Percentiles rank a stretch among this genome's conserved stretches.
Conservation (phyloP, 2,797 vertebrate genomes). For the Acropternis orthonyx region DNA sequence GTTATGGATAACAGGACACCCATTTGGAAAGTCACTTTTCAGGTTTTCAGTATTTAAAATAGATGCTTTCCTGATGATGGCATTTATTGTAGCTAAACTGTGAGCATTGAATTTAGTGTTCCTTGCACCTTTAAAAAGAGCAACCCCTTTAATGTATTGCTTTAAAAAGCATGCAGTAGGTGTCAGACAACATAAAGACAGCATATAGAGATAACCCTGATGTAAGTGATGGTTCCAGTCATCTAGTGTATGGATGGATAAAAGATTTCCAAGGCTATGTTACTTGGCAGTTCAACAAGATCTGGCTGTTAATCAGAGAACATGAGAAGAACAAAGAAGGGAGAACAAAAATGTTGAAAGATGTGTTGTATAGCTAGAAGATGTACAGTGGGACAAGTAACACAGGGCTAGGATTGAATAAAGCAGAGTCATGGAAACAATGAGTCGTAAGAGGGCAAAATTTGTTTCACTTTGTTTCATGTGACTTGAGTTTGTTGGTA, state of each 20-base stretch:
- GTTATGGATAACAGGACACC: neutral
- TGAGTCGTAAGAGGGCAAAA: slow-evolving; percentile 3
- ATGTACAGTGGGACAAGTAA: neutral
- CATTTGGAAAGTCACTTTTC: neutral
- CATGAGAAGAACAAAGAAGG: slow-evolving; percentile 40
- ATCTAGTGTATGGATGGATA: slow-evolving; percentile 2
- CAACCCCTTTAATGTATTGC: neutral
- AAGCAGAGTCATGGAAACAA: neutral
- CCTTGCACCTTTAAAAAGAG: neutral
- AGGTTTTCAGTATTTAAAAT: neutral
- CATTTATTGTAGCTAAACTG: neutral
- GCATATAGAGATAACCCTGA: neutral
- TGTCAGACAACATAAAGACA: neutral
- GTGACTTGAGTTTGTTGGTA: slow-evolving; percentile 47
- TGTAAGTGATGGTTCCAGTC: neutral
- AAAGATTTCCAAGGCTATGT: slow-evolving; percentile 40
- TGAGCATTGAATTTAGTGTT: neutral
- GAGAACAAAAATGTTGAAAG: slow-evolving; percentile 13
- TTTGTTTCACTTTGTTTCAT: slow-evolving; percentile 42
- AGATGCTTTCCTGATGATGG: neutral
- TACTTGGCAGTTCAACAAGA: slow-evolving; percentile 40
- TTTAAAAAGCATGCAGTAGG: slow-evolving; percentile 2
- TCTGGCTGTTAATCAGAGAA: slow-evolving; percentile 42
- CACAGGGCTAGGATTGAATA: neutral
- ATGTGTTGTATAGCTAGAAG: neutral